Evolutionary conservation across 1,140 invertebrate genomes (phyloP).

Genomic region (Nylanderia fulva): DNA sequence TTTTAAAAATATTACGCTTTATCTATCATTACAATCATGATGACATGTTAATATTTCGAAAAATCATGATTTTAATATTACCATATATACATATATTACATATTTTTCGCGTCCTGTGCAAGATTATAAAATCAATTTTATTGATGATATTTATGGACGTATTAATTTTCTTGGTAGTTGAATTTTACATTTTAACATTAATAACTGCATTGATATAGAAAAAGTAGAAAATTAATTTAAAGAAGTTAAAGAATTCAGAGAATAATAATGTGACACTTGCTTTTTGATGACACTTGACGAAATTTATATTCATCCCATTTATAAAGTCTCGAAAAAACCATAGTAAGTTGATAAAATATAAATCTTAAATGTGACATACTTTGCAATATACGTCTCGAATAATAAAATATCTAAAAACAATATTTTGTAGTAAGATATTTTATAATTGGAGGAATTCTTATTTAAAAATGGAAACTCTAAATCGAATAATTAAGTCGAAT

Average conservation of each 20-base stretch:
- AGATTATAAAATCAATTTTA: constrained; percentile 17
- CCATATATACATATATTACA: background rate
- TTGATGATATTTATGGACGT: too few species aligned
- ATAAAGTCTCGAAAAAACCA: background rate
- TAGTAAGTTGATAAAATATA: background rate
- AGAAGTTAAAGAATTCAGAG: background rate
- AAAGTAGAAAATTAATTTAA: background rate
- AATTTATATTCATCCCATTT: background rate
- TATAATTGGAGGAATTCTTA: background rate
- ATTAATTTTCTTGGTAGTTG: background rate
- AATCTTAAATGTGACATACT: background rate
- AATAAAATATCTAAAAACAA: constrained; percentile 7
- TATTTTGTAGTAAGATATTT: background rate
- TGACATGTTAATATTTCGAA: constrained; percentile 19
- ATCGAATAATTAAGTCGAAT: background rate
- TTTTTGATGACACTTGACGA: too few species aligned
- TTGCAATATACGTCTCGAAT: background rate
- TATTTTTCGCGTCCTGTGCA: constrained; percentile 5
- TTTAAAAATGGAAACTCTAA: background rate
- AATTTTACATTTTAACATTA: background rate
- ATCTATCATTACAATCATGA: background rate
- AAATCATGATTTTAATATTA: constrained; percentile 61
- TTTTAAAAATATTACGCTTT: constrained; percentile 7
- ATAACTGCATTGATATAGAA: background rate
- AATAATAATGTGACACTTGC: background rate